A percentile compares a stretch with the other conserved stretches of the same genome.
Evolutionary conservation across 2,113 vertebrate genomes (phyloP).

Genomic region (Sporophila hypoxantha): DNA sequence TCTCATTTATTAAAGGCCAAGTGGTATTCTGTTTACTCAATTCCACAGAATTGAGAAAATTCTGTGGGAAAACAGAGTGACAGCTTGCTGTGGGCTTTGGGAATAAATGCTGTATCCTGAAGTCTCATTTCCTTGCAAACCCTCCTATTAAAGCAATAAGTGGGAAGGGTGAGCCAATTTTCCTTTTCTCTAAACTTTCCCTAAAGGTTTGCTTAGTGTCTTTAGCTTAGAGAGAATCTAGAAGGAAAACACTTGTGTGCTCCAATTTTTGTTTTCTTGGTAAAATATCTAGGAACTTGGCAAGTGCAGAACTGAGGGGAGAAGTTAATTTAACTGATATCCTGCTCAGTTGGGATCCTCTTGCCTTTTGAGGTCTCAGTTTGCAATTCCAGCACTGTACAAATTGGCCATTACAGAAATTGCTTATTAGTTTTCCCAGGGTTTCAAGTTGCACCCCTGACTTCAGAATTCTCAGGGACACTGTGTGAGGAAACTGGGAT

Average conservation of each 20-base stretch:
- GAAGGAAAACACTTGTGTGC: not conserved
- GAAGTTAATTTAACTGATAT: constrained; percentile 30
- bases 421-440: constrained; percentile 8
- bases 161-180: not conserved
- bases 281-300: constrained; percentile 19
- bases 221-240: constrained; percentile 17
- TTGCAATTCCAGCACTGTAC: not conserved
- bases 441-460: not conserved
- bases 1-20: constrained; percentile 21
- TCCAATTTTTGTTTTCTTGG: constrained; percentile 26
- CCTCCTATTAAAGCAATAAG: not conserved
- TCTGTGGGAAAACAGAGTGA: constrained; percentile 22
- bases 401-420: not conserved
- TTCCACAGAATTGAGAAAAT: too few species aligned
- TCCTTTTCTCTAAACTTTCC: not conserved
- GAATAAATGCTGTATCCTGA: not conserved
- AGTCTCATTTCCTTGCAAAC: constrained; percentile 16
- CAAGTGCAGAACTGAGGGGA: not conserved
- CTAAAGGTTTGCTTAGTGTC: not conserved
- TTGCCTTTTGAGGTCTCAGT: constrained; percentile 1
- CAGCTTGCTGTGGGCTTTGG: not conserved
- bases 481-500: not conserved
- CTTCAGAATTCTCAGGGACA: not conserved
- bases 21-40: not conserved
- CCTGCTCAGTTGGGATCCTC: not conserved